Conservation (phyloP, 92 coral and sea anemone genomes). For the Parazoanthus darwini region DNA sequence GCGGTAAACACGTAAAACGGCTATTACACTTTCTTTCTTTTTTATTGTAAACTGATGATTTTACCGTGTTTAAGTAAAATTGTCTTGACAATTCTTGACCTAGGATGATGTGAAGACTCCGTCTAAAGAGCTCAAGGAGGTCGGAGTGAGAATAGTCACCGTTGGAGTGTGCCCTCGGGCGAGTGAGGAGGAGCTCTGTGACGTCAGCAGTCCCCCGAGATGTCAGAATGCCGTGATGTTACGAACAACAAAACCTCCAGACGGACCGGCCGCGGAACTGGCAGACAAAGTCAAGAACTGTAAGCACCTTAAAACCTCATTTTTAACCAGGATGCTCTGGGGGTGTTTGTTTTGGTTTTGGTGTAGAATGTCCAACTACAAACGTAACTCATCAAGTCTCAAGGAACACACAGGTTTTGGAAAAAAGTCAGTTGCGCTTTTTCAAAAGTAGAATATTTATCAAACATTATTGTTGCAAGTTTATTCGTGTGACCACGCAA, state of each 20-base stretch:
- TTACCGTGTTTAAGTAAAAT: too few species aligned
- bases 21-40: too few species aligned
- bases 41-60: too few species aligned
- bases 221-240: constrained; percentile 78
- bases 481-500: too few species aligned
- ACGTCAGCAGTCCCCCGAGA: constrained; percentile 75
- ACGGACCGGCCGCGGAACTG: constrained; percentile 68
- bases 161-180: constrained; percentile 70
- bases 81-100: too few species aligned
- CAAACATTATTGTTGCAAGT: too few species aligned
- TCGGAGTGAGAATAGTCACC: constrained; percentile 60
- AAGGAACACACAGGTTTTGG: too few species aligned
- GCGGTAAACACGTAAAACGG: too few species aligned
- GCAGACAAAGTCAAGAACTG: constrained; percentile 69
- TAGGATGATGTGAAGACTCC: constrained; percentile 72
- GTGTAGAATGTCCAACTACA: background rate
- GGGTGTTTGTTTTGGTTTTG: background rate
- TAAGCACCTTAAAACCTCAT: constrained; percentile 26
- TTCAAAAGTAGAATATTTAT: too few species aligned
- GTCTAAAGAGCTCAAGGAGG: constrained; percentile 49
- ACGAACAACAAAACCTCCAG: constrained; percentile 63
- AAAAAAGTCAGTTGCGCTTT: too few species aligned
- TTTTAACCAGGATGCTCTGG: background rate
- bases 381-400: background rate
- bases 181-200: constrained; percentile 70